Conservation (phyloP, 2,113 vertebrate genomes). For the Lucifuga dentata region DNA sequence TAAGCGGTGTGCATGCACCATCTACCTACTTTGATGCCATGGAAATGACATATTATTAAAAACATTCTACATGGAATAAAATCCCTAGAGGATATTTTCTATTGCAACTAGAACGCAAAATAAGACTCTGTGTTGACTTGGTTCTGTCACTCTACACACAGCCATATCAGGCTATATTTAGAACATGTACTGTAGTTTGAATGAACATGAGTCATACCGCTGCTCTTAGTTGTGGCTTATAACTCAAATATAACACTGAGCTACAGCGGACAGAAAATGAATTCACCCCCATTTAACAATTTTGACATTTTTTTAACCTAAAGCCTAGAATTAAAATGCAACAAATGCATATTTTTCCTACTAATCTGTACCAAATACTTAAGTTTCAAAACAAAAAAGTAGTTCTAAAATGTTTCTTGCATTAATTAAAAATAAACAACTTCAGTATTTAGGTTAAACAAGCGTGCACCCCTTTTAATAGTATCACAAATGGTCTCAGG, state of each 20-base stretch:
- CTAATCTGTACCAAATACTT: too few relatives aligned
- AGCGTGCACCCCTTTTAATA: too few relatives aligned
- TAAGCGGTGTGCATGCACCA: not conserved
- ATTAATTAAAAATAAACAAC: too few relatives aligned
- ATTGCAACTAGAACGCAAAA: constrained; percentile 10
- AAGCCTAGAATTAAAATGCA: too few relatives aligned
- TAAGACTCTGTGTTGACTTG: constrained; percentile 5
- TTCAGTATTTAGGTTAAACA: too few relatives aligned
- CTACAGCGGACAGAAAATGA: not conserved
- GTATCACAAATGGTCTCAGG: too few relatives aligned
- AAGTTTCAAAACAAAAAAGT: too few relatives aligned
- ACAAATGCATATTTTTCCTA: too few relatives aligned
- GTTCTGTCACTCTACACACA: constrained; percentile 28
- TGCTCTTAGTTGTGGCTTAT: not conserved
- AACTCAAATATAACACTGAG: not conserved
- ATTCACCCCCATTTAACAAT: too few relatives aligned
- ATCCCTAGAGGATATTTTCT: constrained; percentile 13
- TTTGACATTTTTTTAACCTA: too few relatives aligned
- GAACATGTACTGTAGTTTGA: not conserved
- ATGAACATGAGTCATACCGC: constrained; percentile 7
- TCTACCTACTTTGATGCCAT: constrained; percentile 7
- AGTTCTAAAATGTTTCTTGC: too few relatives aligned
- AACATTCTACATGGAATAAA: constrained; percentile 6
- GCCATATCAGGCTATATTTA: constrained; percentile 45
- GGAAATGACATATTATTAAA: constrained; percentile 10